A percentile compares a stretch with the other conserved stretches of the same genome.
phyloP scores from a whole-genome alignment of 2,888 invertebrate species.

The Drosophila pseudotakahashii region DNA sequence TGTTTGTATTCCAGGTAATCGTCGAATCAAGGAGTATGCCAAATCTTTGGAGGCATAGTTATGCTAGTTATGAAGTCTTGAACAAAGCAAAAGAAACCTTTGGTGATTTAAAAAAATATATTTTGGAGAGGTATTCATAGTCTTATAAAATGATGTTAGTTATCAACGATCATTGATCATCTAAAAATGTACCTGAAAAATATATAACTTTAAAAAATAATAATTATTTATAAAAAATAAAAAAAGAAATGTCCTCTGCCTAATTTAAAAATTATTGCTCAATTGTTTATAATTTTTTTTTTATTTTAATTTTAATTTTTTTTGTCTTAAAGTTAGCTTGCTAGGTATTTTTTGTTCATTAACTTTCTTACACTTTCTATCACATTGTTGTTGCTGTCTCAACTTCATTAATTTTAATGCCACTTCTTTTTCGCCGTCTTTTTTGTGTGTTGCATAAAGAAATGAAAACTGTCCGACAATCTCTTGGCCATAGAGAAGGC shows the following conservation, averaged over 20 bases:
- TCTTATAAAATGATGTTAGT: neutral
- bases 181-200: no score
- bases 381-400: slow-evolving; percentile 28
- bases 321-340: neutral
- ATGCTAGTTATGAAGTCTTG: no score
- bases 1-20: neutral
- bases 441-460: slow-evolving; percentile 33
- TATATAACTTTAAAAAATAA: no score
- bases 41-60: neutral
- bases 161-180: neutral
- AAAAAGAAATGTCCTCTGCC: no score
- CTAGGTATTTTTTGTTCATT: neutral
- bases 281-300: no score
- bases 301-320: no score
- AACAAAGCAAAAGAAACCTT: no score
- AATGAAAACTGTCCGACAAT: slow-evolving; percentile 55
- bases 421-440: slow-evolving; percentile 41
- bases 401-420: slow-evolving; percentile 73
- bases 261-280: no score
- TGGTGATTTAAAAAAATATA: no score
- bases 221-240: no score
- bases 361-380: neutral
- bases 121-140: no score
- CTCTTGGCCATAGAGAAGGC: slow-evolving; percentile 45
- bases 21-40: neutral